Conservation (phyloP, 2,113 vertebrate species). For the Ivindomyrus marchei region DNA sequence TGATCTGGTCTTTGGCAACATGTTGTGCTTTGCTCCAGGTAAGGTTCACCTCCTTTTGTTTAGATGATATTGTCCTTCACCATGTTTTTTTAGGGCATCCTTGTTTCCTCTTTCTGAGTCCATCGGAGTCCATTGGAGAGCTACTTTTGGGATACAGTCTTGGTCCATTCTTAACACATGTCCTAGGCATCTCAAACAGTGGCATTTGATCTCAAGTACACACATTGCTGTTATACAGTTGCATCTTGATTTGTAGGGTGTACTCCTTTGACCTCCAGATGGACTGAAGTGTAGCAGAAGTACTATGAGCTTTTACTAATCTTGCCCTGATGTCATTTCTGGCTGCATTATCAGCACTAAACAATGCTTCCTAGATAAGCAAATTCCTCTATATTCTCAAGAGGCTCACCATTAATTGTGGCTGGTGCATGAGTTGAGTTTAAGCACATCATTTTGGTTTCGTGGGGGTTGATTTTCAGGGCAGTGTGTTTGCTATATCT, state of each 20-base stretch:
- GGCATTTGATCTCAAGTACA: neutral
- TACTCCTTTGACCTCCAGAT: constrained; percentile 19
- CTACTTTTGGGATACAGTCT: neutral
- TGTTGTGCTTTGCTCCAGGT: neutral
- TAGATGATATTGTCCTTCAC: neutral
- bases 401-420: neutral
- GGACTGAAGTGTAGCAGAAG: neutral
- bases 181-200: neutral
- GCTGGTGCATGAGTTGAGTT: neutral
- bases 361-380: constrained; percentile 7
- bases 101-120: neutral
- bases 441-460: neutral
- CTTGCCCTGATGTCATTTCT: constrained; percentile 16
- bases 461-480: neutral
- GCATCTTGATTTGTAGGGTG: constrained; percentile 14
- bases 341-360: neutral
- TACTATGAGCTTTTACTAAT: neutral
- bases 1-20: neutral
- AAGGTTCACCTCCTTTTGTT: constrained; percentile 2
- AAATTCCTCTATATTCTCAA: neutral
- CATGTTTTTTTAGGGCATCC: neutral
- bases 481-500: neutral
- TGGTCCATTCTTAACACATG: neutral
- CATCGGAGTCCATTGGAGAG: neutral
- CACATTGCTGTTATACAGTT: constrained; percentile 22